These are phyloP conservation scores for Lepas anatifera DNA, from an alignment of 2,888 invertebrate genomes.

Conservation along the genomic window DNA sequence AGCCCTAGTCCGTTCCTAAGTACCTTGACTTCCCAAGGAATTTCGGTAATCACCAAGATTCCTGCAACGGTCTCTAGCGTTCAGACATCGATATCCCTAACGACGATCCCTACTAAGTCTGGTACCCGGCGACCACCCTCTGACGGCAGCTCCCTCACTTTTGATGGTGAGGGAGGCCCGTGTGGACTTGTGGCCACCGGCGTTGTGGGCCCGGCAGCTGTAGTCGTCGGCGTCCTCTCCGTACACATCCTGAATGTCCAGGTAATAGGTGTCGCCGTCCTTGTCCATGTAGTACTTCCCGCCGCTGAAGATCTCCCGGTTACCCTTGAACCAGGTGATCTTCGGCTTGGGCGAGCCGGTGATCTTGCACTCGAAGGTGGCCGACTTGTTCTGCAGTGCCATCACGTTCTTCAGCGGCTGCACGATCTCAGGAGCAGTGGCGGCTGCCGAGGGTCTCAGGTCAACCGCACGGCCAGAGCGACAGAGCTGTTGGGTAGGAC, in stretches of 20 bases:
- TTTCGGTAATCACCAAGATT: no score
- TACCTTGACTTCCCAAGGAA: no score
- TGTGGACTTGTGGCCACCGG: conserved; percentile 90
- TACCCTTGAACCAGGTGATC: conserved; percentile 96
- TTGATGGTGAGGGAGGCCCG: conserved; percentile 89
- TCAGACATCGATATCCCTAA: no score
- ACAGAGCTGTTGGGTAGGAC: no score
- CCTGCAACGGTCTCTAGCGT: no score
- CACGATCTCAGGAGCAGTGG: conserved; percentile 78
- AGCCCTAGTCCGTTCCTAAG: no score
- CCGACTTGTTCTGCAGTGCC: conserved; percentile 89
- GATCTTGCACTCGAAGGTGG: conserved; percentile 83
- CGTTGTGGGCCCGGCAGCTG: conserved; percentile 85
- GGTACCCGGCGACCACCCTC: no score
- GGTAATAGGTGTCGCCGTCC: conserved; percentile 70
- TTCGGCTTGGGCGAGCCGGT: conserved; percentile 76
- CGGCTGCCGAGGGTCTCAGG: conserved; percentile 48
- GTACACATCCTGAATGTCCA: conserved; percentile 84
- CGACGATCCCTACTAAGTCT: no score
- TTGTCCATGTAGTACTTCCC: conserved; percentile 83
- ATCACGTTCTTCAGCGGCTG: conserved; percentile 72
- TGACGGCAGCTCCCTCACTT: conserved; percentile 53
- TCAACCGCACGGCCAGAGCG: no score
- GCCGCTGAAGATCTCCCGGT: conserved; percentile 84
- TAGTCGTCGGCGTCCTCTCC: conserved; percentile 99